Base-by-base conservation (phyloP, 2,888 invertebrate genomes). In the Chrysotoxum bicinctum region DNA sequence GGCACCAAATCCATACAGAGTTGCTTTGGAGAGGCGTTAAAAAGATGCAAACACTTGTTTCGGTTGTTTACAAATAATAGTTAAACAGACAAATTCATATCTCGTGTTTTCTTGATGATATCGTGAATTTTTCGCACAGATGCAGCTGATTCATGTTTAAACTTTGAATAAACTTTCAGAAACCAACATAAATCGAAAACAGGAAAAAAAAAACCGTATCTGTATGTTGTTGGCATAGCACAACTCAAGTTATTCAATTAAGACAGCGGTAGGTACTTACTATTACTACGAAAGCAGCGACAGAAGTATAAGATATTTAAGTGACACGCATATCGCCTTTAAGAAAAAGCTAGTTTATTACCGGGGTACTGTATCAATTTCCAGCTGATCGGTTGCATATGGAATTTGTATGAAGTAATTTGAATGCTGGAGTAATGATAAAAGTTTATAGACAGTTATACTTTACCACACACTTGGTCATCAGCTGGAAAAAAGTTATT, bases 1-100 rank as follows among this genome's bases (percentile, higher is more conserved):
- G 43, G 35, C 32, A 26, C n/a, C 26, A 52, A 43, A 7, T 43
- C 16, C 35, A 3, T 2, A 12, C 12, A 12, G 35, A 40, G 30
- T 35, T 1, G n/a, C 58, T 23, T 12, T 76, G 73, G 62, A 85
- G 68, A 72, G 37, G 35, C 64, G 35, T 48, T 76, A 3, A 54
- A 75, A 73, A 76, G 60, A 77, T 76, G 73, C 76, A 72, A 72
- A 81, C 68, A 73, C 68, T 68, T 80, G 68, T 85, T 85, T 50
- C 26, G 45, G 14, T 14, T 37, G 45, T 40, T 68, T 19, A 50
- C 19, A 30, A 35, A 68, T 43, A 54, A 48, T 62, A 21, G 62
- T 16, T 3, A 16, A 62, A 68, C 40, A 43, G 50, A 23, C 52
- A 43, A 73, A 68, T 32, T 48, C 19, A 60, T 56, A 85, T 85